These are phyloP conservation scores for Rhinolophus ferrumequinum DNA, from an alignment of 2,113 vertebrate species.

Conservation along the genomic window DNA sequence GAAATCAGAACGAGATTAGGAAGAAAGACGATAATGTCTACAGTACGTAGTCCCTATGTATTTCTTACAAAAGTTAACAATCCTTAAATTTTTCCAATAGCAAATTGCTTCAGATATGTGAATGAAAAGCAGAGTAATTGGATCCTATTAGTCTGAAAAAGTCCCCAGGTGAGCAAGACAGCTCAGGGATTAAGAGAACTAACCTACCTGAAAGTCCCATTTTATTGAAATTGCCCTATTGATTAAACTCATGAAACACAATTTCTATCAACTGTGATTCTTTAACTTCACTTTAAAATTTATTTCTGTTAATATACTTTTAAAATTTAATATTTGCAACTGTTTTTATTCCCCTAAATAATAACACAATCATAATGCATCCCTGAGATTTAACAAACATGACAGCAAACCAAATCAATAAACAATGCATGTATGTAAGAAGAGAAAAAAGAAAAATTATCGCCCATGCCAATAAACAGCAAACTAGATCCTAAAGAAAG, in stretches of 20 bases:
- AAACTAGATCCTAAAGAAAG: background rate
- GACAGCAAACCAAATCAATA: background rate
- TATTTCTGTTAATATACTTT: background rate
- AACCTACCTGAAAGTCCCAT: background rate
- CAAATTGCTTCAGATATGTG: background rate
- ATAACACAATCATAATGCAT: background rate
- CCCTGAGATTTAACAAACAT: background rate
- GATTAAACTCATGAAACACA: background rate
- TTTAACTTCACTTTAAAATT: background rate
- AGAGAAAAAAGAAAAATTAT: background rate
- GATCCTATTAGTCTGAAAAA: background rate
- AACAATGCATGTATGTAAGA: background rate
- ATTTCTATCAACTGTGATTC: background rate
- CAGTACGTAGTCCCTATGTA: background rate
- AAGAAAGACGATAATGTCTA: background rate
- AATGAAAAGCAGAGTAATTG: background rate
- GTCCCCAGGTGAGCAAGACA: background rate
- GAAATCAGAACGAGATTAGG: background rate
- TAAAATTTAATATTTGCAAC: background rate
- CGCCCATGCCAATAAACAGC: background rate
- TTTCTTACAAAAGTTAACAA: background rate
- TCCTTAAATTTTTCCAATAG: background rate
- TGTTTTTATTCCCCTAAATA: background rate
- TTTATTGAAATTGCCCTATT: background rate
- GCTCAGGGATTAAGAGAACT: background rate